These are phyloP conservation scores for Bovichtus diacanthus DNA, from an alignment of 2,797 vertebrate species.

Conservation along the genomic window DNA sequence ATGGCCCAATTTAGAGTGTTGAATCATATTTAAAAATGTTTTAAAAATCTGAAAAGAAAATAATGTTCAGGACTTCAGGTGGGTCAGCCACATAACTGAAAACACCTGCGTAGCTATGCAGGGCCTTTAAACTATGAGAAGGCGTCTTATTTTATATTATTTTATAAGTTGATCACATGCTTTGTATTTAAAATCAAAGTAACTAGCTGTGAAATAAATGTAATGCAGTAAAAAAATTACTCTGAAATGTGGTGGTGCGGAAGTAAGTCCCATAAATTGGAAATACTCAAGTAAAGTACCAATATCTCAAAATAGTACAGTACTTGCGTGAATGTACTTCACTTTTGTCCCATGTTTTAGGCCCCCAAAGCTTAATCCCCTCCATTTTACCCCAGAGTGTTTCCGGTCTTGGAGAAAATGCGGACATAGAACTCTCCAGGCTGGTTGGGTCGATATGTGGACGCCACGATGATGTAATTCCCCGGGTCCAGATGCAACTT, in stretches of 20 bases:
- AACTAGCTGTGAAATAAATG: background rate
- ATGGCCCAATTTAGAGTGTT: background rate
- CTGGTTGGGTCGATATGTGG: conserved; percentile 82
- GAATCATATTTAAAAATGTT: background rate
- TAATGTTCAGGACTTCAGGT: background rate
- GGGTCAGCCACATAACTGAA: too few species aligned
- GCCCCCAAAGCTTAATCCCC: background rate
- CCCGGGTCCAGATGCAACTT: conserved; percentile 83
- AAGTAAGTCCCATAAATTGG: background rate
- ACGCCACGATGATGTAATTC: conserved; percentile 81
- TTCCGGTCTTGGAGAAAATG: conserved; percentile 84
- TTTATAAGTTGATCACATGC: background rate
- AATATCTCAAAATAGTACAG: background rate
- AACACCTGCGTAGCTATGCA: too few species aligned
- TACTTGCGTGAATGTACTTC: background rate
- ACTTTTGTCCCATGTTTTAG: background rate
- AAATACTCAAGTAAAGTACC: background rate
- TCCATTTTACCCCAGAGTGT: conserved; percentile 80
- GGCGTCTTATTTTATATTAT: too few species aligned
- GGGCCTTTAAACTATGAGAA: too few species aligned
- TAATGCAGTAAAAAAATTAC: background rate
- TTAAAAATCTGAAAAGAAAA: background rate
- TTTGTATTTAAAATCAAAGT: background rate
- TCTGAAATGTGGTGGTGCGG: too few species aligned
- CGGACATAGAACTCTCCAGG: conserved; percentile 85